These are phyloP conservation scores for Lasioglossum zephyrum DNA, from an alignment of 2,888 invertebrate genomes.

Conservation along the genomic window DNA sequence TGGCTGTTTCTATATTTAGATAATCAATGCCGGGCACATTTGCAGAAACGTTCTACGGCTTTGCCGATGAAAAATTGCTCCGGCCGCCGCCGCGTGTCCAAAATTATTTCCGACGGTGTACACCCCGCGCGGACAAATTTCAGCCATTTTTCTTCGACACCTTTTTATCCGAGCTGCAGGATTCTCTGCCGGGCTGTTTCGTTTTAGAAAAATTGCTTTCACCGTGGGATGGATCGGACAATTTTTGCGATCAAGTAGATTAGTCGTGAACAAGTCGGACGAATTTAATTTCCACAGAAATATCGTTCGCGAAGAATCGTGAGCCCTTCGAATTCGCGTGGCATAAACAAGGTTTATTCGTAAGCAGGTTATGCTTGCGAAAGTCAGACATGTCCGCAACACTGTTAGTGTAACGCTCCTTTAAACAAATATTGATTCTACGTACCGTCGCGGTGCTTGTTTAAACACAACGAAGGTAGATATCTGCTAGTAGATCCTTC, in stretches of 20 bases:
- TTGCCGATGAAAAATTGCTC: slow-evolving; percentile 39
- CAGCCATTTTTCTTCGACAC: background rate
- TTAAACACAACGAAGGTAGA: background rate
- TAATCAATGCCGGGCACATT: slow-evolving; percentile 78
- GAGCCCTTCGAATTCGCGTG: background rate
- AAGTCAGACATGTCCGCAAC: background rate
- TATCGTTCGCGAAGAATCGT: background rate
- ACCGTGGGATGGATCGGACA: background rate
- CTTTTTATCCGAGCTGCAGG: background rate
- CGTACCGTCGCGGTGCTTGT: background rate
- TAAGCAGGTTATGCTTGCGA: background rate
- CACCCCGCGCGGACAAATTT: background rate
- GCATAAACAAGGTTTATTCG: background rate
- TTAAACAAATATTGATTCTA: background rate
- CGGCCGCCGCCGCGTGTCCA: background rate
- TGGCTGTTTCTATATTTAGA: slow-evolving; percentile 79
- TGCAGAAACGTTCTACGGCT: slow-evolving; percentile 64
- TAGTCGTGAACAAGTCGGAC: background rate
- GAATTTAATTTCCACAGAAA: background rate
- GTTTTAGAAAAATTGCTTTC: background rate
- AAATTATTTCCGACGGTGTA: background rate
- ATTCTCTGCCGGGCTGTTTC: background rate
- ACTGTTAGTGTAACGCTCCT: background rate
- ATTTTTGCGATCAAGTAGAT: background rate
- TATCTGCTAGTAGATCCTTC: slow-evolving; percentile 14